A percentile compares a stretch with the other conserved stretches of the same genome.
phyloP scores from a whole-genome alignment of 53 echinoderm and acorn worm genomes.

The Arbacia lixula region DNA sequence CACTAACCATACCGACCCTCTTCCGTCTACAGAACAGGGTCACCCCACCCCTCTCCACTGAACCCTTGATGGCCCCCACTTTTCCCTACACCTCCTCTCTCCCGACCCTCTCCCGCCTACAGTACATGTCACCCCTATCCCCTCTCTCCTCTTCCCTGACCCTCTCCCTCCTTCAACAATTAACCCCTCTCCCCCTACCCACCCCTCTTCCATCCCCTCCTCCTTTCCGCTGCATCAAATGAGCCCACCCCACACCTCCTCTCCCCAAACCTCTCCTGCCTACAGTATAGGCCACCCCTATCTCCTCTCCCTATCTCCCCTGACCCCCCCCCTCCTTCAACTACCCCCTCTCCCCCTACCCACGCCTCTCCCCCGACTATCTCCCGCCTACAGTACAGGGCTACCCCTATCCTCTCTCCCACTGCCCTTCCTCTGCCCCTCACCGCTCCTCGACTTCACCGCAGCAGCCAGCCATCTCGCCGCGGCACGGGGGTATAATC shows the following conservation, averaged over 20 bases:
- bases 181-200: background rate
- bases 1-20: too few species aligned
- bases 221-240: background rate
- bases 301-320: background rate
- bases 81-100: background rate
- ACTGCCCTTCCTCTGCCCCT: background rate
- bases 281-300: background rate
- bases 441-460: background rate
- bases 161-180: background rate
- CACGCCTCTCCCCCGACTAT: background rate
- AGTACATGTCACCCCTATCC: background rate
- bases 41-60: background rate
- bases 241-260: too few species aligned
- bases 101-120: background rate
- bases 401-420: too few species aligned
- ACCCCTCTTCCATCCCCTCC: background rate
- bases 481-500: constrained; percentile 13
- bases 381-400: background rate
- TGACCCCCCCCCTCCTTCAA: background rate
- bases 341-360: background rate
- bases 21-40: too few species aligned
- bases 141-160: background rate
- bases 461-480: background rate
- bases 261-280: background rate
- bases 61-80: background rate